Percentiles rank a stretch among this genome's conserved stretches.
phyloP scores from a whole-genome alignment of 2,797 vertebrate species.

The Furcifer pardalis region DNA sequence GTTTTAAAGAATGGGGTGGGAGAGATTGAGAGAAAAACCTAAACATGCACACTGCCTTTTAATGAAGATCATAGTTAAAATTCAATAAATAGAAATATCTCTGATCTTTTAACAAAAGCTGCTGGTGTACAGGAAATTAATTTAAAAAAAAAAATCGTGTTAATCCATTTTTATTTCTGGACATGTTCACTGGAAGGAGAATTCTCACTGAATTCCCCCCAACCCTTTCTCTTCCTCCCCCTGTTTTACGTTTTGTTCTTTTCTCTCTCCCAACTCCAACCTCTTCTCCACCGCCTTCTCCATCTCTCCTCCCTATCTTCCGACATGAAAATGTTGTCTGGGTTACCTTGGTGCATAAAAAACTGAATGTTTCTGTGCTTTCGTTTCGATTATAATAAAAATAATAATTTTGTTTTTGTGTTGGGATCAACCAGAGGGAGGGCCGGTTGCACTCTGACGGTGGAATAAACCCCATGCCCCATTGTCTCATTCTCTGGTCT shows the following conservation, averaged over 20 bases:
- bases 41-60: conserved; percentile 82
- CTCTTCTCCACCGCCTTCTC: conserved; percentile 60
- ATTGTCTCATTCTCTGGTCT: conserved; percentile 82
- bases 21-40: conserved; percentile 49
- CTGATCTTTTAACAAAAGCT: conserved; percentile 86
- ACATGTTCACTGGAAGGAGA: conserved; percentile 82
- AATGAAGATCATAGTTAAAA: conserved; percentile 89
- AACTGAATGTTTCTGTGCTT: conserved; percentile 74
- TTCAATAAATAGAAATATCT: conserved; percentile 87
- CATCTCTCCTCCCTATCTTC: conserved; percentile 51
- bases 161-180: conserved; percentile 87
- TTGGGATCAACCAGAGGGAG: background rate
- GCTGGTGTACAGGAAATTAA: conserved; percentile 87
- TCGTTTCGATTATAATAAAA: conserved; percentile 72
- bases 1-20: conserved; percentile 49
- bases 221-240: conserved; percentile 21
- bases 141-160: conserved; percentile 76
- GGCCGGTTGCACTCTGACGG: background rate
- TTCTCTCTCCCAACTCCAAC: conserved; percentile 51
- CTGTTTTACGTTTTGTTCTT: conserved; percentile 42
- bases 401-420: conserved; percentile 36
- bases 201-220: conserved; percentile 71
- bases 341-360: conserved; percentile 73
- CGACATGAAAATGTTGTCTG: conserved; percentile 76
- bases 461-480: conserved; percentile 61